Percentiles rank a stretch among this genome's conserved stretches.
phyloP scores from a whole-genome alignment of 2,113 vertebrate genomes.

The Platycercus adscitus region DNA sequence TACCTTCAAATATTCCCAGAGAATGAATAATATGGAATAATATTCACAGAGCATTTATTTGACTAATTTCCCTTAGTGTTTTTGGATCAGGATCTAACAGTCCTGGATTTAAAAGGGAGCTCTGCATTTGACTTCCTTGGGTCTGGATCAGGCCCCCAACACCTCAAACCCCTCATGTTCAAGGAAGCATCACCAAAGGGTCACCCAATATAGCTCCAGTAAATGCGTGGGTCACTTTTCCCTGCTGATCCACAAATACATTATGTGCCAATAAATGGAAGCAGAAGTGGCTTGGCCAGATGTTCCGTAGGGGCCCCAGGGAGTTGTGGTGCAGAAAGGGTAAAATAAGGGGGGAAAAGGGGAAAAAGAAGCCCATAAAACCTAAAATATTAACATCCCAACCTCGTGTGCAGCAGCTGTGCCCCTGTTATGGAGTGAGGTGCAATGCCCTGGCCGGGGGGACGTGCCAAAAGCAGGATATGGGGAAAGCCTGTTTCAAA shows the following conservation, averaged over 20 bases:
- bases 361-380: not conserved
- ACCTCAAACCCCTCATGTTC: not conserved
- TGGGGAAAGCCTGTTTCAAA: not conserved
- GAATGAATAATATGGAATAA: constrained; percentile 15
- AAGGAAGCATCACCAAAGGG: not conserved
- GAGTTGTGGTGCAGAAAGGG: not conserved
- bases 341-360: rapidly evolving
- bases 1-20: constrained; percentile 2
- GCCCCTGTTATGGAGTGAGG: not conserved
- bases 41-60: not conserved
- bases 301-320: not conserved
- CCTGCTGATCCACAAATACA: not conserved
- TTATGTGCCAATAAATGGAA: constrained; percentile 37
- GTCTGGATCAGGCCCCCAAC: not conserved
- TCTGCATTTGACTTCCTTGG: not conserved
- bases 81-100: constrained; percentile 23
- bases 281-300: constrained; percentile 19
- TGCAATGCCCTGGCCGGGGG: not conserved
- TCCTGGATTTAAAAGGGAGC: not conserved
- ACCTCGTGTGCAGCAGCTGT: not conserved
- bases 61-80: constrained; percentile 17
- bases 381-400: not conserved
- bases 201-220: not conserved
- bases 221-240: not conserved
- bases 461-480: not conserved